Evolutionary conservation across 2,113 vertebrate genomes (phyloP).

Genomic region (Grus americana): DNA sequence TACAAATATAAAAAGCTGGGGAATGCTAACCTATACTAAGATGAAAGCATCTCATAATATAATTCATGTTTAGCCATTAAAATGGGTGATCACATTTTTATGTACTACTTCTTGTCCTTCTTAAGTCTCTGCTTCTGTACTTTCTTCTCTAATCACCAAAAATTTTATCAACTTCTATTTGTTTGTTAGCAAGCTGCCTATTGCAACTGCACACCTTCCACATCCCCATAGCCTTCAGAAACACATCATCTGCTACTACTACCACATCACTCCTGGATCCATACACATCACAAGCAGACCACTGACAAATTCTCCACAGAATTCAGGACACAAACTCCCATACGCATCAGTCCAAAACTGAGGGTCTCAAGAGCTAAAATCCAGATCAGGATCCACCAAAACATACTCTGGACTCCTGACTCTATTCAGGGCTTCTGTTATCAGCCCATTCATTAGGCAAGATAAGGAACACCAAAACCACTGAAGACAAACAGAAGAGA

Average conservation of each 20-base stretch:
- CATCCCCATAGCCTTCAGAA: not conserved
- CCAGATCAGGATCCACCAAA: not conserved
- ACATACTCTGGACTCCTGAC: accelerated
- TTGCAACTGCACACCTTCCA: not conserved
- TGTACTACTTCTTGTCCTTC: not conserved
- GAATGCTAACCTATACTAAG: slow-evolving; percentile 51
- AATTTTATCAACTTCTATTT: not conserved
- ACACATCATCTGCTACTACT: not conserved
- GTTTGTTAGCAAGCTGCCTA: not conserved
- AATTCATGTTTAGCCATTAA: slow-evolving; percentile 52
- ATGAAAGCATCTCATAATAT: slow-evolving; percentile 57
- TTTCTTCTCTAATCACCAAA: not conserved
- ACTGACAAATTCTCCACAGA: not conserved
- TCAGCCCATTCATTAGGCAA: not conserved
- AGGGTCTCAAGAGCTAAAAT: not conserved
- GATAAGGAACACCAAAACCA: not conserved
- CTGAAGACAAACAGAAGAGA: not conserved
- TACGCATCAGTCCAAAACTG: not conserved
- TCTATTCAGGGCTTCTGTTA: not conserved
- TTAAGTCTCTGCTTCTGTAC: not conserved
- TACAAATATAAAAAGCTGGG: slow-evolving; percentile 52
- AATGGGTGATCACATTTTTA: slow-evolving; percentile 24
- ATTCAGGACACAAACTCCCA: not conserved
- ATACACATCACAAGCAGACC: not conserved
- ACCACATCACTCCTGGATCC: not conserved